A percentile compares a stretch with the other conserved stretches of the same genome.
Conservation (phyloP, 1,140 invertebrate species). For the Bemisia tabaci region DNA sequence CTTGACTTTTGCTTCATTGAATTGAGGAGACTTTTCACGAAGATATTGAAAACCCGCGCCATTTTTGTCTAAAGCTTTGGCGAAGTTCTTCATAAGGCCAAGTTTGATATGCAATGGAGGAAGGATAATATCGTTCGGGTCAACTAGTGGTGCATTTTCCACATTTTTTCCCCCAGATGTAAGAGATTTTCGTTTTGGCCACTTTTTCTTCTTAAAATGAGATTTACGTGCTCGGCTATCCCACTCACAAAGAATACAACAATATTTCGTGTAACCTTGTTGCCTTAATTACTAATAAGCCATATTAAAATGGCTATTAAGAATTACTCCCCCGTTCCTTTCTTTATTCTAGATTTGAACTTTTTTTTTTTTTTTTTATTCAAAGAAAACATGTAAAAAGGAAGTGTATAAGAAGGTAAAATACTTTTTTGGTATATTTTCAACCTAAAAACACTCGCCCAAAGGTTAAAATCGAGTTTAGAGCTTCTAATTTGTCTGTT, state of each 20-base stretch:
- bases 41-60: constrained; percentile 14
- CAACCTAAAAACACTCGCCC: too few relatives aligned
- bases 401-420: too few relatives aligned
- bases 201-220: too few relatives aligned
- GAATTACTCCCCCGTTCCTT: too few relatives aligned
- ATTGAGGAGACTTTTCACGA: background rate
- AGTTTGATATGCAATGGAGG: constrained; percentile 31
- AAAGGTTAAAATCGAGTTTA: too few relatives aligned
- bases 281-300: too few relatives aligned
- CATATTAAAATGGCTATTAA: constrained; percentile 16
- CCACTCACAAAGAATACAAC: constrained; percentile 32
- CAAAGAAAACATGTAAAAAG: too few relatives aligned
- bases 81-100: constrained; percentile 27
- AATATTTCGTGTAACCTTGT: constrained; percentile 31
- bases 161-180: constrained; percentile 25
- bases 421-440: too few relatives aligned
- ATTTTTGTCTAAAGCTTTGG: constrained; percentile 26
- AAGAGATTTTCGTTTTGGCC: constrained; percentile 23
- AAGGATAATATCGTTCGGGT: constrained; percentile 25
- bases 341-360: too few relatives aligned
- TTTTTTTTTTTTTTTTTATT: too few relatives aligned
- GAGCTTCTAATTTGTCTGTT: too few relatives aligned
- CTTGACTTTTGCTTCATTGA: constrained; percentile 5
- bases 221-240: constrained; percentile 27
- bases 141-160: constrained; percentile 21